Percentiles rank a stretch among this genome's conserved stretches.
These are phyloP conservation scores for Megaleporinus macrocephalus DNA, from an alignment of 2,113 vertebrate genomes.

Conservation along the genomic window DNA sequence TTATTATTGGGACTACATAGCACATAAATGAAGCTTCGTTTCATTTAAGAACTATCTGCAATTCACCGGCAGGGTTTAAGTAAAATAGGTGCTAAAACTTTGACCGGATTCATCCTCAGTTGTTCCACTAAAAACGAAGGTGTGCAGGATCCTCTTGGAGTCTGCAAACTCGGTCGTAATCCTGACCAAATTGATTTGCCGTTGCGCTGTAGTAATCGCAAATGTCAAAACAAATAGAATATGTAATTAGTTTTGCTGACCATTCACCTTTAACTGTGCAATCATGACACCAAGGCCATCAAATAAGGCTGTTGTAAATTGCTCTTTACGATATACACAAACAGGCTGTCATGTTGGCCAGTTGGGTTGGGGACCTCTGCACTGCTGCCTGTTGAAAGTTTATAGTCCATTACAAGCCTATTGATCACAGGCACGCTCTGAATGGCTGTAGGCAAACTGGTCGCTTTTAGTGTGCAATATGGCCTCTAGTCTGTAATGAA, in stretches of 20 bases:
- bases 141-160: slow-evolving; percentile 19
- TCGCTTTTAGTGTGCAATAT: slow-evolving; percentile 34
- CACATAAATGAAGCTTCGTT: too few relatives aligned
- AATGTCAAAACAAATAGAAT: slow-evolving; percentile 45
- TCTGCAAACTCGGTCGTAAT: neutral
- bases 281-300: slow-evolving; percentile 12
- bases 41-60: too few relatives aligned
- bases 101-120: neutral
- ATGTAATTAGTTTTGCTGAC: slow-evolving; percentile 36
- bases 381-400: slow-evolving; percentile 28
- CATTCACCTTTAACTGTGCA: slow-evolving; percentile 10
- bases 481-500: slow-evolving; percentile 46
- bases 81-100: neutral
- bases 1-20: neutral
- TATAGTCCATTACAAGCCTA: slow-evolving; percentile 52
- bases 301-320: slow-evolving; percentile 19
- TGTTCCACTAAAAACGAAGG: slow-evolving; percentile 24
- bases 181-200: slow-evolving; percentile 14
- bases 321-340: slow-evolving; percentile 37
- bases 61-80: too few relatives aligned
- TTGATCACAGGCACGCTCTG: slow-evolving; percentile 38
- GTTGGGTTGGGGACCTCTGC: slow-evolving; percentile 2
- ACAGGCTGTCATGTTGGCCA: slow-evolving; percentile 23
- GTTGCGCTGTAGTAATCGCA: slow-evolving; percentile 25
- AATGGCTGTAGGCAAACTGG: slow-evolving; percentile 41